Conservation (phyloP, 2,797 vertebrate species). For the Phataginus tricuspis region DNA sequence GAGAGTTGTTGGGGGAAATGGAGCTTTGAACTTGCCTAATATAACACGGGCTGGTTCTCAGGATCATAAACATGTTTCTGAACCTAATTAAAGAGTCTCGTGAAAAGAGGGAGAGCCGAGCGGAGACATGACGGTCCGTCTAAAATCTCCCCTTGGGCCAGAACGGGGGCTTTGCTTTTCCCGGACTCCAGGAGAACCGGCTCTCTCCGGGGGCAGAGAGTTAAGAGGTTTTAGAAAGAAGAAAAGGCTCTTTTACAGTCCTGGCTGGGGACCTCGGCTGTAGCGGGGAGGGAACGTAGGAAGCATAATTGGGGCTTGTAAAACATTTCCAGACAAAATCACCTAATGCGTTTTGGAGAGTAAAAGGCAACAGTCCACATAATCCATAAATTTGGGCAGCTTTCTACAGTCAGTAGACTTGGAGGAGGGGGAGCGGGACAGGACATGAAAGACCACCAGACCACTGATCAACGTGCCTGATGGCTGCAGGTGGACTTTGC, state of each 20-base stretch:
- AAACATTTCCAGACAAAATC: constrained; percentile 80
- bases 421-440: neutral
- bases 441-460: neutral
- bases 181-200: constrained; percentile 60
- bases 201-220: constrained; percentile 57
- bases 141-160: constrained; percentile 69
- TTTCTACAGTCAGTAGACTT: constrained; percentile 12
- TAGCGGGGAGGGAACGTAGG: constrained; percentile 54
- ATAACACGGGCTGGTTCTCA: constrained; percentile 78
- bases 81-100: constrained; percentile 78
- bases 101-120: constrained; percentile 62
- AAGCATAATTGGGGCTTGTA: constrained; percentile 78
- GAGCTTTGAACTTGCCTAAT: constrained; percentile 80
- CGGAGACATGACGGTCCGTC: constrained; percentile 69
- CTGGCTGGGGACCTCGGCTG: constrained; percentile 62
- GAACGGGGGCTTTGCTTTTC: constrained; percentile 71
- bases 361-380: constrained; percentile 75
- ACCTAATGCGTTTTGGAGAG: constrained; percentile 73
- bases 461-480: fast-evolving
- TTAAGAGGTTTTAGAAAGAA: constrained; percentile 73
- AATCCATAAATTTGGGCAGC: constrained; percentile 56
- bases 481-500: neutral
- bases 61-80: constrained; percentile 79
- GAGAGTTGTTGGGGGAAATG: constrained; percentile 69
- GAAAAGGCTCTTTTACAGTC: constrained; percentile 76